Conservation (phyloP, 2,888 invertebrate species). For the Willowsia nigromaculata region DNA sequence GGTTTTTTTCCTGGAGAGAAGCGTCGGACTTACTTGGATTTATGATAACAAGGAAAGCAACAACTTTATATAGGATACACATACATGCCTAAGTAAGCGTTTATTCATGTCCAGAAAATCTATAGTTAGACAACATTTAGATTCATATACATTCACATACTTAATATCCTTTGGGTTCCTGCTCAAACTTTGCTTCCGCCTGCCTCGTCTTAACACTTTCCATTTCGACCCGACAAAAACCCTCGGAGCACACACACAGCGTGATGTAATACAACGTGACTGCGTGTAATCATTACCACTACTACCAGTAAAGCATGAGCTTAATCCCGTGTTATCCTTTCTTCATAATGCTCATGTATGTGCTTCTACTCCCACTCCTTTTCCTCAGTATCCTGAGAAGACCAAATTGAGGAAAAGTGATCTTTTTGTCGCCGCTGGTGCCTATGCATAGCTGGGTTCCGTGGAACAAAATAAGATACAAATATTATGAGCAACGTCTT, state of each 20-base stretch:
- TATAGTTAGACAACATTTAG: background rate
- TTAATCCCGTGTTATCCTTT: conserved; percentile 54
- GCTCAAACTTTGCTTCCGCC: background rate
- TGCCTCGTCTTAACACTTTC: conserved; percentile 35
- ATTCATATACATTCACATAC: background rate
- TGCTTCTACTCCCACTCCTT: background rate
- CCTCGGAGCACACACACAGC: background rate
- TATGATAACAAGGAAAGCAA: background rate
- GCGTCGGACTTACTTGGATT: background rate
- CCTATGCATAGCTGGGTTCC: background rate
- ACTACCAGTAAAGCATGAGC: conserved; percentile 24
- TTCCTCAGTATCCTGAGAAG: no score
- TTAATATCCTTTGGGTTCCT: background rate
- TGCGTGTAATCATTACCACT: conserved; percentile 47
- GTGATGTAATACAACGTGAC: conserved; percentile 47
- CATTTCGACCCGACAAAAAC: background rate
- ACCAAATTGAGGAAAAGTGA: background rate
- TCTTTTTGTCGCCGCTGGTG: background rate
- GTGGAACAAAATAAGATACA: background rate
- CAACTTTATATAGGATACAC: background rate
- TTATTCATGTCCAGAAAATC: background rate
- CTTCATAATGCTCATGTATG: background rate
- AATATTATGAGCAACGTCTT: background rate
- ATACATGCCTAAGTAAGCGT: background rate
- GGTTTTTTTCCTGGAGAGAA: no score